phyloP scores from a whole-genome alignment of 2,797 vertebrate genomes.

The Nannoperca australis region DNA sequence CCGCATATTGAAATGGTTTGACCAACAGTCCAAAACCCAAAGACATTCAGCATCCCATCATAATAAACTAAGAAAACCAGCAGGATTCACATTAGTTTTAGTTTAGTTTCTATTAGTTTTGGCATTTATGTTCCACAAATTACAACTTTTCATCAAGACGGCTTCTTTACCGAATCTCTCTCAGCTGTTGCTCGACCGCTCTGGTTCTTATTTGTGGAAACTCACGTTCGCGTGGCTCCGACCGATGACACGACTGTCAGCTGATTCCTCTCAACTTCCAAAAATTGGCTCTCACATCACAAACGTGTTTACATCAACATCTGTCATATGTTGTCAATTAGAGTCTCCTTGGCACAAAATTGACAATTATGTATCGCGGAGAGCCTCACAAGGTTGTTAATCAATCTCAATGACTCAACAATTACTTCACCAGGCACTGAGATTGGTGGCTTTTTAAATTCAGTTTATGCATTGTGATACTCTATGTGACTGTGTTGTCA shows the following conservation, averaged over 20 bases:
- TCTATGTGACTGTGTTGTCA: not conserved
- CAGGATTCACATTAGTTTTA: not conserved
- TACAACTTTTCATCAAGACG: not conserved
- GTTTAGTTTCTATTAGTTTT: too few species aligned
- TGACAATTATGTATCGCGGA: conserved; percentile 1
- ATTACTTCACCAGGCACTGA: conserved; percentile 6
- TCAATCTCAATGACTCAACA: conserved; percentile 30
- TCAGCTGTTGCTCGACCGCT: not conserved
- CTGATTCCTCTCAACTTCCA: not conserved
- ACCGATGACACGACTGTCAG: not conserved
- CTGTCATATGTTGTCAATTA: not conserved
- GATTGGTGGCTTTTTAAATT: conserved; percentile 11
- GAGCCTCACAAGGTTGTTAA: conserved; percentile 18
- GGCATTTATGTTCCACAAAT: not conserved
- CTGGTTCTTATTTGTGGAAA: not conserved
- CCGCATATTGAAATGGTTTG: not conserved
- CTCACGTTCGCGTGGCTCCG: not conserved
- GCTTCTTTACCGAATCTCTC: not conserved
- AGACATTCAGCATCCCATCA: not conserved
- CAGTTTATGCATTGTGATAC: not conserved
- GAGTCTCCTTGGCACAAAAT: not conserved
- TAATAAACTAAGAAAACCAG: not conserved
- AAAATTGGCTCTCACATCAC: not conserved
- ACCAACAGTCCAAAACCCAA: not conserved
- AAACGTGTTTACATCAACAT: conserved; percentile 1